Percentiles rank a stretch among this genome's conserved stretches.
phyloP scores from a whole-genome alignment of 1,140 invertebrate genomes.

The Pogonomyrmex barbatus region DNA sequence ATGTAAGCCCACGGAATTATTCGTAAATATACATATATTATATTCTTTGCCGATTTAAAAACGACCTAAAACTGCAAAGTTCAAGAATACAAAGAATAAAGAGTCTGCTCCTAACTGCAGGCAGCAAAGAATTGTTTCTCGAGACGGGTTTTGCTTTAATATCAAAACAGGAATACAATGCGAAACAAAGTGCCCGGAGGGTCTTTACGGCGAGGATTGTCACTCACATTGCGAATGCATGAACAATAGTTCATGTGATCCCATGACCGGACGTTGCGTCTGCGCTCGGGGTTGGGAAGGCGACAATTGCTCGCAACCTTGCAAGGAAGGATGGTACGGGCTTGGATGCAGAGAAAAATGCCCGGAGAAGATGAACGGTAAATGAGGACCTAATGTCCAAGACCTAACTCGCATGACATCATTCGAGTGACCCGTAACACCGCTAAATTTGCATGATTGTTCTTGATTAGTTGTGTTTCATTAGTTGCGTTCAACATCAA shows the following conservation, averaged over 20 bases:
- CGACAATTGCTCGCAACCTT: slow-evolving; percentile 90
- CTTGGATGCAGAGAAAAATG: slow-evolving; percentile 93
- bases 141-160: slow-evolving; percentile 52
- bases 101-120: not conserved
- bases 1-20: not conserved
- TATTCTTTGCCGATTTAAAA: not conserved
- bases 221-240: slow-evolving; percentile 92
- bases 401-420: not conserved
- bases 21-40: not conserved
- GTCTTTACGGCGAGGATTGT: slow-evolving; percentile 93
- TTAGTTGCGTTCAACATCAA: not conserved
- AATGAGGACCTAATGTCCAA: slow-evolving; percentile 57
- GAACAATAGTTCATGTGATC: slow-evolving; percentile 95
- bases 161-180: slow-evolving; percentile 87
- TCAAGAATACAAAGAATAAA: not conserved
- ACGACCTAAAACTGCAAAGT: not conserved
- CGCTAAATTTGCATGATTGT: slow-evolving; percentile 8
- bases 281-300: slow-evolving; percentile 95
- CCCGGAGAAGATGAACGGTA: slow-evolving; percentile 89
- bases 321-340: slow-evolving; percentile 92
- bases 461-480: not conserved
- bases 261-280: slow-evolving; percentile 91
- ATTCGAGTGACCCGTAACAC: not conserved
- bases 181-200: slow-evolving; percentile 93
- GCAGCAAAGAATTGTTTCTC: not conserved